These are phyloP conservation scores for Clarias magur DNA, from an alignment of 2,113 vertebrate species.

Conservation along the genomic window DNA sequence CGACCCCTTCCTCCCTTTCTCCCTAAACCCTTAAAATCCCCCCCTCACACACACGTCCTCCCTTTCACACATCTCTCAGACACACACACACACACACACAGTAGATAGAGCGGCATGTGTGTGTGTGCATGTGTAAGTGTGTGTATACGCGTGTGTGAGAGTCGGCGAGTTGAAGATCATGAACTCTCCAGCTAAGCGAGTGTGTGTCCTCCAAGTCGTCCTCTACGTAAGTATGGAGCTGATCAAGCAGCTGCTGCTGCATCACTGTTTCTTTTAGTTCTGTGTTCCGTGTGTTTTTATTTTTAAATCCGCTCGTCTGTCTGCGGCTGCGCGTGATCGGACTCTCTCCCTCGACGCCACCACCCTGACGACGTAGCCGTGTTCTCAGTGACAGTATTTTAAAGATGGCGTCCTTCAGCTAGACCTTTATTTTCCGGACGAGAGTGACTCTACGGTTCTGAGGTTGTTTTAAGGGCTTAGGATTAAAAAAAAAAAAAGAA, in stretches of 20 bases:
- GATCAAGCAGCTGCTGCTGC: slow-evolving; percentile 81
- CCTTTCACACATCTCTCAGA: slow-evolving; percentile 53
- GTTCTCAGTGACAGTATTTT: slow-evolving; percentile 67
- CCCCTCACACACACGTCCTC: slow-evolving; percentile 68
- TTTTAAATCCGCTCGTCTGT: slow-evolving; percentile 73
- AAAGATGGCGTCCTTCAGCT: slow-evolving; percentile 59
- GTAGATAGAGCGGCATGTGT: slow-evolving; percentile 59
- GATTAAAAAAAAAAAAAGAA: neutral
- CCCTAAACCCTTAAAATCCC: slow-evolving; percentile 61
- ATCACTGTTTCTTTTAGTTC: slow-evolving; percentile 62
- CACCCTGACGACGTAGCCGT: slow-evolving; percentile 57
- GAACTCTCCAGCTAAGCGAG: slow-evolving; percentile 80
- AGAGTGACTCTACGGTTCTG: slow-evolving; percentile 19
- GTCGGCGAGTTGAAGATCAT: slow-evolving; percentile 72
- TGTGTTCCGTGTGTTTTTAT: slow-evolving; percentile 77
- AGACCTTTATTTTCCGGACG: slow-evolving; percentile 39
- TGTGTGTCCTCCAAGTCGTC: slow-evolving; percentile 81
- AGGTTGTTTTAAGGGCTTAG: slow-evolving; percentile 53
- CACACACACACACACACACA: slow-evolving; percentile 38
- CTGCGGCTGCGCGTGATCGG: slow-evolving; percentile 76
- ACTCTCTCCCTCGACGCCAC: slow-evolving; percentile 66
- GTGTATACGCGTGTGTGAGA: slow-evolving; percentile 55
- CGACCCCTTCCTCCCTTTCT: slow-evolving; percentile 69
- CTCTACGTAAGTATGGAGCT: slow-evolving; percentile 97
- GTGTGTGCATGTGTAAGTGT: slow-evolving; percentile 65